Percentiles rank a stretch among this genome's conserved stretches.
phyloP scores from a whole-genome alignment of 30 jellyfish, hydroid and myxozoan genomes.

The Aurelia aurita region DNA sequence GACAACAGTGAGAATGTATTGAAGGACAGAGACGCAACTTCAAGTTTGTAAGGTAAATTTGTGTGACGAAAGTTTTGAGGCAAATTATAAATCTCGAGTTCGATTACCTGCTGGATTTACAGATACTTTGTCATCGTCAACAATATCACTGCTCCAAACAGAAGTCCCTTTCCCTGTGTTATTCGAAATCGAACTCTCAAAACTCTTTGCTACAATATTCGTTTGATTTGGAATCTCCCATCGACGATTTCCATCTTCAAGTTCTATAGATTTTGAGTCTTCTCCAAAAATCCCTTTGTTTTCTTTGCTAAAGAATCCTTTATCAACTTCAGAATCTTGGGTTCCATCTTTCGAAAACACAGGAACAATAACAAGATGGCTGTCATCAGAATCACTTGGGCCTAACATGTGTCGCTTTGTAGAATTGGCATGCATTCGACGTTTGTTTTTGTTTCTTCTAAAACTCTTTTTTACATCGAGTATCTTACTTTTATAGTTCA shows the following conservation, averaged over 20 bases:
- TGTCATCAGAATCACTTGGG: neutral
- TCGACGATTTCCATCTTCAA: conserved; percentile 22
- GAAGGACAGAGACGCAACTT: too few relatives aligned
- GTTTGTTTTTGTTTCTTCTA: too few relatives aligned
- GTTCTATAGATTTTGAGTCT: neutral
- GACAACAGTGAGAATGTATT: too few relatives aligned
- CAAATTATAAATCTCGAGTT: too few relatives aligned
- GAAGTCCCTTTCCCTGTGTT: conserved; percentile 6
- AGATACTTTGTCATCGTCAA: too few relatives aligned
- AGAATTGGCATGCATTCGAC: conserved; percentile 1
- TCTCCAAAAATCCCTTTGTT: conserved; percentile 1
- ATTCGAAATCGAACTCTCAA: neutral
- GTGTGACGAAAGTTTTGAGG: too few relatives aligned
- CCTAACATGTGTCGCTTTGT: conserved; percentile 23
- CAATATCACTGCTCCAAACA: too few relatives aligned
- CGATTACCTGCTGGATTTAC: conserved; percentile 1
- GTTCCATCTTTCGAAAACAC: conserved; percentile 1
- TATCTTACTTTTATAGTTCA: conserved; percentile 4
- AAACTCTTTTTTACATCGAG: neutral
- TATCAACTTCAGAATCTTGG: conserved; percentile 5
- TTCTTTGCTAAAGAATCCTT: neutral
- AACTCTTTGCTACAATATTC: neutral
- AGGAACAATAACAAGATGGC: conserved; percentile 73
- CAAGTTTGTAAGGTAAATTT: too few relatives aligned
- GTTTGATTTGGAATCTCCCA: conserved; percentile 22